Percentiles rank a stretch among this genome's conserved stretches.
Conservation (phyloP, 30 jellyfish, hydroid and myxozoan species). For the Kudoa iwatai region DNA sequence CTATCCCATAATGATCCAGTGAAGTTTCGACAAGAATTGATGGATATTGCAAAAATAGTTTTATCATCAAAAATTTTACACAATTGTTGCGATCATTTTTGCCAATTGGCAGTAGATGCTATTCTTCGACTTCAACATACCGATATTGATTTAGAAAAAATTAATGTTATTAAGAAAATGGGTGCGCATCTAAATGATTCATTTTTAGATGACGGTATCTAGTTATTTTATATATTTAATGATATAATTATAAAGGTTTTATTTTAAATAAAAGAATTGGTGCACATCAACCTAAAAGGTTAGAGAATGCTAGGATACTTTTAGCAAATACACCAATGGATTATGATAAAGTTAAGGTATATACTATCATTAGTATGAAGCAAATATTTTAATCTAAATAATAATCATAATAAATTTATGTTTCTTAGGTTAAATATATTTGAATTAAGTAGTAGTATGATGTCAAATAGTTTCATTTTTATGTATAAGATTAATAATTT, state of each 20-base stretch:
- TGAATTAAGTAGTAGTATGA: no score
- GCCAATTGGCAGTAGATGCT: slow-evolving; percentile 45
- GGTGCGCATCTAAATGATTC: slow-evolving; percentile 65
- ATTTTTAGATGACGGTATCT: slow-evolving; percentile 40
- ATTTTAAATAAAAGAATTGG: slow-evolving; percentile 41
- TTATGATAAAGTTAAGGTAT: slow-evolving; percentile 55
- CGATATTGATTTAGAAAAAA: slow-evolving; percentile 40
- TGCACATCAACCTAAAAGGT: slow-evolving; percentile 43
- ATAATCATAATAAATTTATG: no score
- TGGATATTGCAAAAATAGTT: slow-evolving; percentile 50
- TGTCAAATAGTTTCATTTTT: no score
- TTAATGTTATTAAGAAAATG: slow-evolving; percentile 28
- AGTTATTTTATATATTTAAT: no score
- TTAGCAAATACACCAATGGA: slow-evolving; percentile 81
- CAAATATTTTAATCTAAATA: no score
- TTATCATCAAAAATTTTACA: slow-evolving; percentile 31
- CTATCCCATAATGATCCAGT: slow-evolving; percentile 17
- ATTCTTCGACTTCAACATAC: slow-evolving; percentile 29
- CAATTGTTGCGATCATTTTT: slow-evolving; percentile 37
- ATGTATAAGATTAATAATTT: no score
- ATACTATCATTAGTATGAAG: no score
- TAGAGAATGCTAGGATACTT: slow-evolving; percentile 50
- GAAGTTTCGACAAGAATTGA: slow-evolving; percentile 2
- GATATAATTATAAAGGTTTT: no score
- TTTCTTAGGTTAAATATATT: no score